phyloP scores from a whole-genome alignment of 92 coral and sea anemone genomes.

The Phenganax subtilis region DNA sequence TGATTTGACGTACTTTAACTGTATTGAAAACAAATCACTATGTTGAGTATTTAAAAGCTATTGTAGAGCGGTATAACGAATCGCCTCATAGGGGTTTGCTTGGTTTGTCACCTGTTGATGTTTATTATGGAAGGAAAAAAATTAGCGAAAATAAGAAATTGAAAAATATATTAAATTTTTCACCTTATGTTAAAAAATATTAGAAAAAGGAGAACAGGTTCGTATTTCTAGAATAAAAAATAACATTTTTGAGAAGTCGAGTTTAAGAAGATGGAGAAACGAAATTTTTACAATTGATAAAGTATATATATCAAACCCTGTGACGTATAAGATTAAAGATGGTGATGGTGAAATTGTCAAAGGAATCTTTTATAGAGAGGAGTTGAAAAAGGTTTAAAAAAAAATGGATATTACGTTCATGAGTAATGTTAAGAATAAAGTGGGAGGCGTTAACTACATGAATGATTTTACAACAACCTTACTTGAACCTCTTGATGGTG shows the following conservation, averaged over 20 bases:
- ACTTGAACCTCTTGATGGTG: neutral
- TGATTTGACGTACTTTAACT: neutral
- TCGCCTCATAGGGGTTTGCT: neutral
- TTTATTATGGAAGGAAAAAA: no score
- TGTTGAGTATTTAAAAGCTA: no score
- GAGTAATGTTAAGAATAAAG: neutral
- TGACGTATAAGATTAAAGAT: neutral
- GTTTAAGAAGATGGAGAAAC: neutral
- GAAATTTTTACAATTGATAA: no score
- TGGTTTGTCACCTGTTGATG: neutral
- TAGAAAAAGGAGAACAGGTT: neutral
- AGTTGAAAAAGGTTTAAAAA: neutral
- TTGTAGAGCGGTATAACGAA: neutral
- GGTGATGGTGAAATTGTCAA: neutral
- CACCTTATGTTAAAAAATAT: no score
- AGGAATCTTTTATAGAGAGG: neutral
- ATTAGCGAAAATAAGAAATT: no score
- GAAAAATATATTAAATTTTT: no score
- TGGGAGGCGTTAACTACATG: neutral
- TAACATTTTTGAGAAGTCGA: neutral
- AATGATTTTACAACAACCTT: neutral
- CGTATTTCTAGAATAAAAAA: neutral
- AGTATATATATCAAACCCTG: neutral
- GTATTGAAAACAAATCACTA: neutral
- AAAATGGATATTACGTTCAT: neutral